Conservation (phyloP, 1,140 invertebrate genomes). For the Drosophila yakuba region DNA sequence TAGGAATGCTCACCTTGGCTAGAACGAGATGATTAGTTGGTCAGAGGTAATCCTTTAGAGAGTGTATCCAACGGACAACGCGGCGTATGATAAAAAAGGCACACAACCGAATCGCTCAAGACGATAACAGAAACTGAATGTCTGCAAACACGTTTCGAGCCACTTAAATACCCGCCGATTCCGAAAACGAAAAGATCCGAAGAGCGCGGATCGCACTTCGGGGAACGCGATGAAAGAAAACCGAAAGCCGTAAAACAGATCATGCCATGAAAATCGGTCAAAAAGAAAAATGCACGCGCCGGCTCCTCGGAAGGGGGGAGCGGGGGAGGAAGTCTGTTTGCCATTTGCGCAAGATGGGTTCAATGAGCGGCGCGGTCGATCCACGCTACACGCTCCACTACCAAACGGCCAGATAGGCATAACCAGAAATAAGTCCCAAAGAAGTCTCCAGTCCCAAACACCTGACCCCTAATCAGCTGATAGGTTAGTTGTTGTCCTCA, state of each 20-base stretch:
- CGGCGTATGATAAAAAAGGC: constrained; percentile 53
- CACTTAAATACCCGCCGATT: constrained; percentile 66
- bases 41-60: constrained; percentile 43
- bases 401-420: constrained; percentile 22
- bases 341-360: constrained; percentile 76
- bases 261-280: constrained; percentile 81
- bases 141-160: constrained; percentile 75
- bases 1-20: constrained; percentile 58
- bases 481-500: not conserved
- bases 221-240: constrained; percentile 64
- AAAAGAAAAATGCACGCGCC: constrained; percentile 79
- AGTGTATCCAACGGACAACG: constrained; percentile 56
- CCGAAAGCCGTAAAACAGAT: constrained; percentile 82
- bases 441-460: not conserved
- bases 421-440: constrained; percentile 3
- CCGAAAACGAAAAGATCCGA: constrained; percentile 26
- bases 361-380: constrained; percentile 71
- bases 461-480: not conserved
- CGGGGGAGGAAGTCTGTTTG: constrained; percentile 8
- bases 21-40: constrained; percentile 44
- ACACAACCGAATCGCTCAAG: constrained; percentile 68
- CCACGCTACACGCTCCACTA: constrained; percentile 54
- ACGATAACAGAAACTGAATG: constrained; percentile 75
- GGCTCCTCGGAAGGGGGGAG: constrained; percentile 20
- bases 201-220: constrained; percentile 6